Evolutionary conservation across 2,113 vertebrate genomes (phyloP), one percentile per base, ranked within the genome.

Genomic region (Lepisosteus osseus): DNA sequence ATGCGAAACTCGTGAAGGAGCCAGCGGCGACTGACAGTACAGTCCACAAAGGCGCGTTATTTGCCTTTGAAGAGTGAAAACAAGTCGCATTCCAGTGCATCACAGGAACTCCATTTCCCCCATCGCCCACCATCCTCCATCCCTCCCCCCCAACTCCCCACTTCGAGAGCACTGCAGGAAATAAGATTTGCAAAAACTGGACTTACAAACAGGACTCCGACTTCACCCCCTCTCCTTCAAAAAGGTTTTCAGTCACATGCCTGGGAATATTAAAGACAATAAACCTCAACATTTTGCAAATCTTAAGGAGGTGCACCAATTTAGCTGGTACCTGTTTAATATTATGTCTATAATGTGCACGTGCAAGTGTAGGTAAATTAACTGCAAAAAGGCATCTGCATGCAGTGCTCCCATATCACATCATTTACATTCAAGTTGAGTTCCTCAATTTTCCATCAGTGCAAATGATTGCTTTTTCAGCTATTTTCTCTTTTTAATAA

Each of bases 221-320:
- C 83, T 90, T 91, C 90, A 84, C 91, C 88, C 88, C 88, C 89
- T 90, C 84, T 80, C 82, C 88, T 86, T 90, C 89, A 89, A 87
- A 90, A 92, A 89, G 85, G 86, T 87, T 85, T 86, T 77, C 87
- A 89, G 89, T 84, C 87, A 90, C 85, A 90, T 78, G 90, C 88
- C 90, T 88, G 88, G 88, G 89, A 82, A 92, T 88, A 90, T 90
- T 87, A 91, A 90, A 92, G 87, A 92, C 86, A 88, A 63, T 80
- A 79, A 87, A 90, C 86, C 88, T 88, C 88, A 91, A 85, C 83
- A 90, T 87, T 87, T 81, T 86, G 87, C 86, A 83, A 85, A 74
- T 80, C 74, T 76, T 59, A 59, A 2, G 47, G 85, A 86, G 85
- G 79, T 82, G 90, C 85, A 86, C 82, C 86, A 82, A 85, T 74